Percentiles rank a stretch among this genome's conserved stretches.
These are phyloP conservation scores for Drosophila serrata DNA, from an alignment of 1,140 invertebrate species.

Conservation along the genomic window DNA sequence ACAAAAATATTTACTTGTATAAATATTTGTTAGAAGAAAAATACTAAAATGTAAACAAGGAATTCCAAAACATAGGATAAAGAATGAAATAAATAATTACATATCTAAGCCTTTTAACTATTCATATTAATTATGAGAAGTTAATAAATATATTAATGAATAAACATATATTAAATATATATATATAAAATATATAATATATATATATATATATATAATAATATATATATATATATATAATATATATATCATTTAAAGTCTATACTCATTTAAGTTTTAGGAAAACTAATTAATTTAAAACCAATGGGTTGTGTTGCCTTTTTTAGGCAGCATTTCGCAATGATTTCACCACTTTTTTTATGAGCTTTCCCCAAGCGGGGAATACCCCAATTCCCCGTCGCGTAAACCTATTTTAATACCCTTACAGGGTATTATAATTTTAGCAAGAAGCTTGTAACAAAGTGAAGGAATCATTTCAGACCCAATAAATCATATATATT, in stretches of 20 bases:
- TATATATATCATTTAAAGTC: background rate
- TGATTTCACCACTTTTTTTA: slow-evolving; percentile 16
- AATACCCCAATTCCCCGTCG: slow-evolving; percentile 13
- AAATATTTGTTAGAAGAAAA: background rate
- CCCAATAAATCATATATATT: no score
- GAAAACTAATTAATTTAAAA: background rate
- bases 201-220: no score
- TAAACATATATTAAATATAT: no score
- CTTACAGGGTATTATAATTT: no score
- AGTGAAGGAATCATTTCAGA: no score
- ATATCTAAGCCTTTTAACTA: background rate
- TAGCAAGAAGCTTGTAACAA: no score
- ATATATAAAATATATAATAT: no score
- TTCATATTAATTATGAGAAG: background rate
- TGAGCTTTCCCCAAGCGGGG: background rate
- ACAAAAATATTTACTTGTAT: background rate
- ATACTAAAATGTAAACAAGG: background rate
- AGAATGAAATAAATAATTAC: background rate
- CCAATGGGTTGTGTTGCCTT: background rate
- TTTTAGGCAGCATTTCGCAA: no score
- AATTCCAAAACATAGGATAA: no score
- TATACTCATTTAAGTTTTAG: background rate
- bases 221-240: no score
- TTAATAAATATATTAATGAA: background rate
- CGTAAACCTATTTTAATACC: no score